These are phyloP conservation scores for Fopius arisanus DNA, from an alignment of 1,140 invertebrate species.

Conservation along the genomic window DNA sequence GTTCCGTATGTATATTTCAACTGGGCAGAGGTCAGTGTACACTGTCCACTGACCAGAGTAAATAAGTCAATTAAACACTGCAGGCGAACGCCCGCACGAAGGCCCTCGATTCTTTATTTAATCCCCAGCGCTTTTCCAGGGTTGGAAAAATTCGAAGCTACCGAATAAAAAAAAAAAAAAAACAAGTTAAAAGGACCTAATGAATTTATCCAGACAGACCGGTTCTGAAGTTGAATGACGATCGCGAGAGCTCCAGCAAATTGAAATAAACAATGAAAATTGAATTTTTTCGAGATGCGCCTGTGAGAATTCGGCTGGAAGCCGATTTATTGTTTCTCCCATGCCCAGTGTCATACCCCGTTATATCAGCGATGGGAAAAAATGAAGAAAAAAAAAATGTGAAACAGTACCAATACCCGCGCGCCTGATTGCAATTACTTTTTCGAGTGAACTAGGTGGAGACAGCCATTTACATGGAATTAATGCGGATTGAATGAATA, in stretches of 20 bases:
- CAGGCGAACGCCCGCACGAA: not conserved
- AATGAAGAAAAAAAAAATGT: not conserved
- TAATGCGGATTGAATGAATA: too few species aligned
- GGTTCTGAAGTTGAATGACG: not conserved
- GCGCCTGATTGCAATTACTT: not conserved
- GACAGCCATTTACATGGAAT: too few species aligned
- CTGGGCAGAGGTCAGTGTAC: not conserved
- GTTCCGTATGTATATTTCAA: not conserved
- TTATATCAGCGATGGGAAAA: not conserved
- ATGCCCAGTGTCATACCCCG: not conserved
- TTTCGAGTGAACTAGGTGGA: not conserved
- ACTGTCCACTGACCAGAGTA: not conserved
- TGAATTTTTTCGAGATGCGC: conserved; percentile 7
- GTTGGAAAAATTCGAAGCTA: not conserved
- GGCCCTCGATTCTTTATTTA: conserved; percentile 2
- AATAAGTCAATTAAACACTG: conserved; percentile 7
- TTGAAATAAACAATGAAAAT: conserved; percentile 17
- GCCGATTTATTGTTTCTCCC: conserved; percentile 11
- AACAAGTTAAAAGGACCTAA: too few species aligned
- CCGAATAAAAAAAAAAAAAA: not conserved
- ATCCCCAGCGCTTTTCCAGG: not conserved
- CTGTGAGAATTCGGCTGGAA: not conserved
- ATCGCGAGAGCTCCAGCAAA: not conserved
- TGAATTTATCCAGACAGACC: not conserved
- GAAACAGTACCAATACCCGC: not conserved